Conservation (phyloP, 2,113 vertebrate genomes). For the Mesocricetus auratus region DNA sequence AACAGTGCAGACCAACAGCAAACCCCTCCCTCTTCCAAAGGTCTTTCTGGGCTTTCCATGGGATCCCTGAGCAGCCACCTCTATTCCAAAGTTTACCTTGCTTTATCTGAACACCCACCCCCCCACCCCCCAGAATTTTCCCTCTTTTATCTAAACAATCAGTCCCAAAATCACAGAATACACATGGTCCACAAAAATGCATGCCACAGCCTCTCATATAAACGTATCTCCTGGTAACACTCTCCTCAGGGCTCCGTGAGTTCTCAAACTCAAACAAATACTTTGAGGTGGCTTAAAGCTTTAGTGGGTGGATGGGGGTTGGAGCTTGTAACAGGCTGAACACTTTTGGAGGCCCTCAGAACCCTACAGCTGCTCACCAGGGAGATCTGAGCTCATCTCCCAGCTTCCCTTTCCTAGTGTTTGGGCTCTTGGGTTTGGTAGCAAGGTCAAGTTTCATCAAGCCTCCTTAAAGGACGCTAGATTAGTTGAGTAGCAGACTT, state of each 20-base stretch:
- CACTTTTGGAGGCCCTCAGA: neutral
- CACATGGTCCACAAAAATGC: too few relatives aligned
- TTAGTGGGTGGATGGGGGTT: neutral
- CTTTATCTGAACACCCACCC: too few relatives aligned
- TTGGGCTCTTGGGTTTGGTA: neutral
- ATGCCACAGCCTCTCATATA: too few relatives aligned
- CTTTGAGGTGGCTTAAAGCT: neutral
- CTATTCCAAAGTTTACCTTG: too few relatives aligned
- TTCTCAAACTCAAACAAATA: neutral
- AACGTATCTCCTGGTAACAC: neutral
- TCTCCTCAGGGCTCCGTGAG: rapidly evolving
- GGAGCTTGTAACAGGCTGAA: neutral
- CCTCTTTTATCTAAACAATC: too few relatives aligned
- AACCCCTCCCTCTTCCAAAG: neutral
- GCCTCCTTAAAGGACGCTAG: neutral
- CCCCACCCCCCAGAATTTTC: too few relatives aligned
- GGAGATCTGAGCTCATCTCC: neutral
- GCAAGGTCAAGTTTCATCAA: neutral
- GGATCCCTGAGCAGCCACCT: too few relatives aligned
- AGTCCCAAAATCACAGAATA: too few relatives aligned
- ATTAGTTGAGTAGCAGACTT: neutral
- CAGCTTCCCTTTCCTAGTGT: neutral
- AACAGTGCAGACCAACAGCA: neutral
- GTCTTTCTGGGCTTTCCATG: too few relatives aligned
- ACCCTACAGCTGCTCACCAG: neutral